phyloP scores from a whole-genome alignment of 2,797 vertebrate species.

The Furcifer pardalis region DNA sequence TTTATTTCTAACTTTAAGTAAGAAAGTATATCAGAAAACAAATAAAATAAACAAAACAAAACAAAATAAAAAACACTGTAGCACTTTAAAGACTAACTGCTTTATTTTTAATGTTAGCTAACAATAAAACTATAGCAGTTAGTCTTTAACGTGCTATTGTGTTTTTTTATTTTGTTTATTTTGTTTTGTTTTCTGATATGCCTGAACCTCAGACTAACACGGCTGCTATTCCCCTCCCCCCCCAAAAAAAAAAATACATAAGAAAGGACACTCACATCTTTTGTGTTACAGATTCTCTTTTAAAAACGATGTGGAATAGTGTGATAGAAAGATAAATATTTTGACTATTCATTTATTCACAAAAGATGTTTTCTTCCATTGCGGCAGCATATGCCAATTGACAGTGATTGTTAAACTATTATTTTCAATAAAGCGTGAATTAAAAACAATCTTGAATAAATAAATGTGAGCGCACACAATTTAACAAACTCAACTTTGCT shows the following conservation, averaged over 20 bases:
- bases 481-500: background rate
- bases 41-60: no score
- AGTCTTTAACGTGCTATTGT: no score
- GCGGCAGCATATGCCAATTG: background rate
- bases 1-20: slow-evolving; percentile 31
- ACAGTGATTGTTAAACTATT: background rate
- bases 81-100: no score
- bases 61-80: no score
- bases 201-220: no score
- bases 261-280: background rate
- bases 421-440: slow-evolving; percentile 1
- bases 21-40: no score
- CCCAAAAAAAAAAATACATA: no score
- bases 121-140: no score
- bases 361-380: background rate
- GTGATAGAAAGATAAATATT: background rate
- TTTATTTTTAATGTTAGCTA: no score
- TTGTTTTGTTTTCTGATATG: no score
- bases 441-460: background rate
- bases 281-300: background rate
- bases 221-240: no score
- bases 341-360: background rate
- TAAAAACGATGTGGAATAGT: background rate
- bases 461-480: background rate
- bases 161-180: no score